Conservation (phyloP, 2,888 invertebrate genomes). For the Phortica magna region DNA sequence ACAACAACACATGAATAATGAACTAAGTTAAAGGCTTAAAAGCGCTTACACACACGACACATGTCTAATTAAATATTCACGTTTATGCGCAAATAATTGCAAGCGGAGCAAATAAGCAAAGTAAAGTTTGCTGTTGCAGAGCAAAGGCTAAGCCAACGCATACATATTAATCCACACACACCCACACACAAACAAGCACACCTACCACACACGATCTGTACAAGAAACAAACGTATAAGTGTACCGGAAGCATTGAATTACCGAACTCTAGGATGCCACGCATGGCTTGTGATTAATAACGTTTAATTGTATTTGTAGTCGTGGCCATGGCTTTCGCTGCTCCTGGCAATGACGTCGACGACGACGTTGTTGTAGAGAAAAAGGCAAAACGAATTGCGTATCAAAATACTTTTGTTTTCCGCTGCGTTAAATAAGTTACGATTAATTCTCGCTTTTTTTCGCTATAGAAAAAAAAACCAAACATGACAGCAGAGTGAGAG, state of each 20-base stretch:
- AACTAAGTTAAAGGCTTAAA: constrained; percentile 1
- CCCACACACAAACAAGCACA: constrained; percentile 42
- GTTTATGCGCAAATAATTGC: constrained; percentile 58
- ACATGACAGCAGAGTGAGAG: too few species aligned
- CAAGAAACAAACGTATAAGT: not conserved
- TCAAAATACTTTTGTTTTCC: constrained; percentile 22
- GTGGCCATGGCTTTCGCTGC: not conserved
- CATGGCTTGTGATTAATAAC: constrained; percentile 61
- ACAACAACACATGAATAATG: not conserved
- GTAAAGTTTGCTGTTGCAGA: not conserved
- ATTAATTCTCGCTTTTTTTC: not conserved
- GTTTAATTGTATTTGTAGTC: constrained; percentile 57
- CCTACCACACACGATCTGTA: not conserved
- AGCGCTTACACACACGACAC: constrained; percentile 14
- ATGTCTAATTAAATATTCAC: constrained; percentile 66
- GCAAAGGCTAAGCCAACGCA: not conserved
- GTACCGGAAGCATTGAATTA: constrained; percentile 49
- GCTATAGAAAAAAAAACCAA: not conserved
- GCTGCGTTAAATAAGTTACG: not conserved
- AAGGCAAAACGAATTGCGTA: too few species aligned
- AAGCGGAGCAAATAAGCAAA: not conserved
- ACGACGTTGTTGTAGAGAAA: not conserved
- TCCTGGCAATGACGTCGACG: not conserved
- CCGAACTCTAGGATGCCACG: too few species aligned
- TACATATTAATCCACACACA: constrained; percentile 47